Evolutionary conservation across 2,888 invertebrate species (phyloP), one percentile per base, ranked within the genome.

Genomic region (Zygothrica quintamaculata): DNA sequence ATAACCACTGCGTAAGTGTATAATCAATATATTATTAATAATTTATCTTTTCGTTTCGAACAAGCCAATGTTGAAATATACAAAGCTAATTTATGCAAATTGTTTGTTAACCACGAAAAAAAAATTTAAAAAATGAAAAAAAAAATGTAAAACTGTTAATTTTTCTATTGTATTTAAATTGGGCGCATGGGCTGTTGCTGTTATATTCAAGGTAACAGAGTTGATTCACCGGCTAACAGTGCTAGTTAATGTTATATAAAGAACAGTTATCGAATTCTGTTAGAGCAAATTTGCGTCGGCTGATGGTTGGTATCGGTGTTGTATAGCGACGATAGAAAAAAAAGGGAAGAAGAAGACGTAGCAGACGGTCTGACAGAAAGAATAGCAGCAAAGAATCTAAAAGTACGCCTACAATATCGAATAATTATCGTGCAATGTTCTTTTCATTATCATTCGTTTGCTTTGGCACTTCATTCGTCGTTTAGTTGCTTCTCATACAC

Each of bases 351-450:
- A 69, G 65, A 33, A 42, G 61, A 50, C 65, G 65, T 29, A 42
- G 57, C 44, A 50, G 34, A 42, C 56, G 52, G 50, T 25, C 36
- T 55, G 58, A 13, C 69, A 51, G 46, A 43, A 52, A 60, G 56
- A 70, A 60, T 55, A 68, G 66, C 46, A 37, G 55, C n/a, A 51
- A 62, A 65, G 55, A 53, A 55, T 53, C 71, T 34, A 59, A 72
- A 71, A 56, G 71, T 72, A 68, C 72, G 60, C 69, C 69, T 69
- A 73, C 61, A 53, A 69, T 65, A 73, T 73, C 73, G 73, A 73
- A 70, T 73, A 73, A 62, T 70, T 73, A 73, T 73, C 73, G 73
- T 65, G 58, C 73, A 70, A 73, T 73, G 73, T 73, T 73, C 74
- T 74, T 59, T 62, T 50, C 58, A 66, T 73, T 73, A 66, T 70